These are phyloP conservation scores for Xylocopa sonorina DNA, from an alignment of 1,140 invertebrate species.

Conservation along the genomic window DNA sequence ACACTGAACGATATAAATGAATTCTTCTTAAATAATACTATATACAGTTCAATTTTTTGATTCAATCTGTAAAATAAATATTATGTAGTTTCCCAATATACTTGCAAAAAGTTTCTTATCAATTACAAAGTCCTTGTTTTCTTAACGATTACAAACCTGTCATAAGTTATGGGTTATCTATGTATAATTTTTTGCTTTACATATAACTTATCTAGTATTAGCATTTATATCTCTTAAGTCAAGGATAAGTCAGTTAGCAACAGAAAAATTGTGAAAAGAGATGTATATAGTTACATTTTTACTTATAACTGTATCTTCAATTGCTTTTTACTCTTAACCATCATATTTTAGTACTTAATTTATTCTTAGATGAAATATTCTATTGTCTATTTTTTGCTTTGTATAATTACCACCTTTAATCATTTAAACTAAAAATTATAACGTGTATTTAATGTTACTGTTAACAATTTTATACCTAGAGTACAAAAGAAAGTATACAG, in stretches of 20 bases:
- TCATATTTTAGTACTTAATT: background rate
- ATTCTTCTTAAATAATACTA: background rate
- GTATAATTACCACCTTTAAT: background rate
- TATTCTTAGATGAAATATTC: background rate
- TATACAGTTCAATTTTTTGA: background rate
- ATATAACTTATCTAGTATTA: background rate
- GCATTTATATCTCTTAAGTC: background rate
- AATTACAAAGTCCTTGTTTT: background rate
- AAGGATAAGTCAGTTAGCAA: no score
- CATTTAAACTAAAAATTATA: no score
- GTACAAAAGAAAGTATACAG: background rate
- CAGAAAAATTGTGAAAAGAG: background rate
- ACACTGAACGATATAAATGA: background rate
- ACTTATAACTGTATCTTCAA: background rate
- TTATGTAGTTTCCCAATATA: background rate
- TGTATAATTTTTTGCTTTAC: background rate
- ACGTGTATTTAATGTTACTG: background rate
- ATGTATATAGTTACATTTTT: background rate
- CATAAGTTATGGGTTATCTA: background rate
- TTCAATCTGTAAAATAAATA: background rate
- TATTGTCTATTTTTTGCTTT: background rate
- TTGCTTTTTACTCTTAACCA: background rate
- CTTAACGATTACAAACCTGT: background rate
- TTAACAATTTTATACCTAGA: background rate
- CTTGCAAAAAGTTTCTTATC: background rate